These are phyloP conservation scores for Zosterops lateralis DNA, from an alignment of 2,113 vertebrate species.

Conservation along the genomic window DNA sequence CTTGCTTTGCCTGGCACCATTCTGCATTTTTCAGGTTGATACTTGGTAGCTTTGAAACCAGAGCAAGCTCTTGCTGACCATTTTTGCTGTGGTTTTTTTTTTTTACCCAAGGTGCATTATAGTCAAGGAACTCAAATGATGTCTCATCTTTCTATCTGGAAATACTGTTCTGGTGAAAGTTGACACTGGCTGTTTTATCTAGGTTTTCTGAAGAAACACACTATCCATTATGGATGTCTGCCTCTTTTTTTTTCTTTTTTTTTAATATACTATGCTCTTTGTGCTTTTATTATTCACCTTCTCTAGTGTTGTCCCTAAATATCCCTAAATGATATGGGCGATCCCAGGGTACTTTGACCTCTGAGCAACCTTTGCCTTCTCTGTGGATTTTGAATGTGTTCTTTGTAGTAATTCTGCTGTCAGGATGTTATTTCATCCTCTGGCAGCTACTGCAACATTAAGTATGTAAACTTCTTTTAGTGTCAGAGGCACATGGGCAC, in stretches of 20 bases:
- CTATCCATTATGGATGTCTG: neutral
- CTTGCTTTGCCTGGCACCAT: neutral
- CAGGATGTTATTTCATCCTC: conserved; percentile 51
- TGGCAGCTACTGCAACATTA: conserved; percentile 36
- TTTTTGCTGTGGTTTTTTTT: neutral
- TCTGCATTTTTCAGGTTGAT: neutral
- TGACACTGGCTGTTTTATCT: neutral
- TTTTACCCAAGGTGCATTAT: neutral
- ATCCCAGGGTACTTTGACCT: neutral
- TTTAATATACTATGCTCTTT: neutral
- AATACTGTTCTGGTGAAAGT: neutral
- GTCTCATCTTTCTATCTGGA: neutral
- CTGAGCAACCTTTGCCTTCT: conserved; percentile 17
- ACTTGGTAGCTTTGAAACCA: neutral
- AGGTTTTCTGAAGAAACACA: neutral
- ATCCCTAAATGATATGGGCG: neutral
- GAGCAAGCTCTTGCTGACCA: neutral
- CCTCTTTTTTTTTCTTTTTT: neutral
- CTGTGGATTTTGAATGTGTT: conserved; percentile 31
- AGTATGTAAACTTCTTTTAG: conserved; percentile 13
- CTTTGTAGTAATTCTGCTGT: conserved; percentile 33
- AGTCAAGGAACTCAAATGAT: neutral
- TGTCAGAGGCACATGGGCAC: neutral
- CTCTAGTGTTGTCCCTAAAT: neutral
- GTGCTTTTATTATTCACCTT: neutral